These are phyloP conservation scores for Lypha dubia DNA, from an alignment of 2,888 invertebrate genomes.

Conservation along the genomic window DNA sequence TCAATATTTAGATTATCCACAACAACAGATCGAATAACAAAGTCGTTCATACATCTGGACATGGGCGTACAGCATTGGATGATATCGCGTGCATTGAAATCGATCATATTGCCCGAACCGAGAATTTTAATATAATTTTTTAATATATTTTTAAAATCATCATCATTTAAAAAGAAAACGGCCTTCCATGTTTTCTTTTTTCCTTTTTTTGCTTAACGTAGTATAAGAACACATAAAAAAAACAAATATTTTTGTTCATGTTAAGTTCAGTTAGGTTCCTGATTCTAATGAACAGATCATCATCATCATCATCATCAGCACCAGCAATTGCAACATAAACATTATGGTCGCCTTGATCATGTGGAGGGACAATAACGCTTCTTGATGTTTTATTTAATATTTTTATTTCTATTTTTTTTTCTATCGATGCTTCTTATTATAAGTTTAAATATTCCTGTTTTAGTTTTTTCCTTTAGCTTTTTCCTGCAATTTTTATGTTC, in stretches of 20 bases:
- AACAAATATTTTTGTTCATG: conserved; percentile 54
- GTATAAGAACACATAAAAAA: conserved; percentile 40
- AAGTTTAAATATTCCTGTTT: conserved; percentile 70
- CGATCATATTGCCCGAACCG: no score
- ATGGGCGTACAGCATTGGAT: no score
- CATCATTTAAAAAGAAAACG: background rate
- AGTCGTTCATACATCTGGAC: no score
- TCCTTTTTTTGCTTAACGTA: conserved; percentile 42
- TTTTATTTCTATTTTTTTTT: background rate
- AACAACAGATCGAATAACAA: no score
- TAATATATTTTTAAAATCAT: background rate
- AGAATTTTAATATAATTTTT: background rate
- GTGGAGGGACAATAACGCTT: conserved; percentile 69
- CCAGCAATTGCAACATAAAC: conserved; percentile 73
- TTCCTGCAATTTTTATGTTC: conserved; percentile 50
- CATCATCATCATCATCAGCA: conserved; percentile 55
- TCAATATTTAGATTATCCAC: no score
- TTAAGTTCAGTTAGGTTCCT: conserved; percentile 67
- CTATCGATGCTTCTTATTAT: conserved; percentile 23
- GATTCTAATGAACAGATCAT: conserved; percentile 70
- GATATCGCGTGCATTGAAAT: no score
- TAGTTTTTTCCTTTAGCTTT: conserved; percentile 31
- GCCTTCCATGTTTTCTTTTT: conserved; percentile 29
- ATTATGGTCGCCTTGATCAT: conserved; percentile 63
- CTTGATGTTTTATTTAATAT: conserved; percentile 15